These are phyloP conservation scores for Oasisia sp. DNA, from an alignment of 2,888 invertebrate species.

Conservation along the genomic window DNA sequence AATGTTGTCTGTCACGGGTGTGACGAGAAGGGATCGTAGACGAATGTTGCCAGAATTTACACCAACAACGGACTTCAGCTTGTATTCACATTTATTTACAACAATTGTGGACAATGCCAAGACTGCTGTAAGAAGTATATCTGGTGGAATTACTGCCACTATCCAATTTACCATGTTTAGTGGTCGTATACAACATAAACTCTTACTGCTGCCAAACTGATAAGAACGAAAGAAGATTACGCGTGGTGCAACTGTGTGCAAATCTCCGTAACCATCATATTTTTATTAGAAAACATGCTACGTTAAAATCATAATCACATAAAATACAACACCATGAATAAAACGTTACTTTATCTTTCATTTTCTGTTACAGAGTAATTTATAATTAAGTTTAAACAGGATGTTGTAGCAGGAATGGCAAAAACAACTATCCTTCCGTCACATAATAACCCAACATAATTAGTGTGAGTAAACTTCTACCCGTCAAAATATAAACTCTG, in stretches of 20 bases:
- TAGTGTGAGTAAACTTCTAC: background rate
- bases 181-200: too few relatives aligned
- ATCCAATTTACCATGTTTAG: background rate
- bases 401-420: background rate
- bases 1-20: background rate
- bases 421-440: background rate
- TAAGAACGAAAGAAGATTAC: background rate
- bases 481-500: background rate
- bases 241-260: background rate
- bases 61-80: background rate
- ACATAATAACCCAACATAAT: background rate
- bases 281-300: background rate
- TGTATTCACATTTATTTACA: background rate
- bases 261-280: background rate
- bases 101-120: background rate
- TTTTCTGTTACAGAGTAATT: background rate
- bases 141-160: background rate
- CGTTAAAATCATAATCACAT: background rate
- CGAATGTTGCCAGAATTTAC: background rate
- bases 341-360: background rate
- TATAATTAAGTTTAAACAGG: background rate
- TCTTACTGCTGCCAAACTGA: background rate
- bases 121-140: background rate
- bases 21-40: background rate
- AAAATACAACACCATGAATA: background rate